phyloP scores from a whole-genome alignment of 1,140 invertebrate species.

The Papilio dardanus region DNA sequence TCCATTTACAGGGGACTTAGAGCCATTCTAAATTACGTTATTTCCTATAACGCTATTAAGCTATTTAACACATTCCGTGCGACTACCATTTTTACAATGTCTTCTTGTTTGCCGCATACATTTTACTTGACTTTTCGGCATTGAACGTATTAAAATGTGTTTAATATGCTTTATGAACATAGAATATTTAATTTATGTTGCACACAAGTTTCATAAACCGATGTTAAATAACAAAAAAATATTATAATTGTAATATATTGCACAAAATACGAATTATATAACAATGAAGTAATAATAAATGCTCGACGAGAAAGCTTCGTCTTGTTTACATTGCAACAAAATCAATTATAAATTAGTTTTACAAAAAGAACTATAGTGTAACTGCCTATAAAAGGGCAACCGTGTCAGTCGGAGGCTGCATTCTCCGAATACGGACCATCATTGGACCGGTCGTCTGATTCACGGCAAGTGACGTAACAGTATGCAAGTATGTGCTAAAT shows the following conservation, averaged over 20 bases:
- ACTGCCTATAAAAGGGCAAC: constrained; percentile 18
- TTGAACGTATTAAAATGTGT: not conserved
- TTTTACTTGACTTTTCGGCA: not conserved
- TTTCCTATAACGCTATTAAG: not conserved
- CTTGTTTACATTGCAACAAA: not conserved
- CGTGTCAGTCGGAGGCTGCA: constrained; percentile 35
- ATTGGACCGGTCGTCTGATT: constrained; percentile 34
- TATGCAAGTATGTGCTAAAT: constrained; percentile 5
- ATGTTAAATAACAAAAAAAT: constrained; percentile 5
- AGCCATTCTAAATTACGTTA: not conserved
- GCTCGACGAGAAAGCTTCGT: not conserved
- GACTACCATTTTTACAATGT: not conserved
- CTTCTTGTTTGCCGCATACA: not conserved
- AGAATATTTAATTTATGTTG: not conserved
- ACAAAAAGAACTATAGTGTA: not conserved
- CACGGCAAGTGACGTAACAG: constrained; percentile 26
- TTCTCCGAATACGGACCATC: constrained; percentile 33
- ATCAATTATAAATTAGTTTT: not conserved
- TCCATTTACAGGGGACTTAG: no score
- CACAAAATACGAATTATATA: not conserved
- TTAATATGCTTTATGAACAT: constrained; percentile 7
- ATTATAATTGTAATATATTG: not conserved
- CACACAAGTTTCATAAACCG: constrained; percentile 1
- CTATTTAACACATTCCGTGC: not conserved
- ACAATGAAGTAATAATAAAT: not conserved